Evolutionary conservation across 2,888 invertebrate species (phyloP).

Genomic region (Perizoma flavofasciatum): DNA sequence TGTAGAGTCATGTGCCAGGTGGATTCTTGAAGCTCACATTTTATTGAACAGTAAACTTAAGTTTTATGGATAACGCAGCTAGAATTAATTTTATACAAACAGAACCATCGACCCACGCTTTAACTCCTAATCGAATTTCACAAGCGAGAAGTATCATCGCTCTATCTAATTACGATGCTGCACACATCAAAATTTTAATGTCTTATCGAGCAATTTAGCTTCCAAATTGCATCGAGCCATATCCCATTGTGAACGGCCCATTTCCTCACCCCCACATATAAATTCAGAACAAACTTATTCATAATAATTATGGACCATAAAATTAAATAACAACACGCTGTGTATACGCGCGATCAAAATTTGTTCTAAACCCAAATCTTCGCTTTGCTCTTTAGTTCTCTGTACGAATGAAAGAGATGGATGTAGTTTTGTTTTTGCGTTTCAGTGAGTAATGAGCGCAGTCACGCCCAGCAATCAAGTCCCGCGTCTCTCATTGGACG

Average conservation of each 20-base stretch:
- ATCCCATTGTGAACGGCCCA: conserved; percentile 52
- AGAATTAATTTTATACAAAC: conserved; percentile 13
- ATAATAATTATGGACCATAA: conserved; percentile 74
- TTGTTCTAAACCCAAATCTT: conserved; percentile 53
- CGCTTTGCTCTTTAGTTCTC: conserved; percentile 41
- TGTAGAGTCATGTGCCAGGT: no score
- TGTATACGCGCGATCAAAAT: conserved; percentile 58
- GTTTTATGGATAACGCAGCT: conserved; percentile 1
- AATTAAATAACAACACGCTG: conserved; percentile 74
- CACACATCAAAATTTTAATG: conserved; percentile 28
- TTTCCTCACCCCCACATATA: conserved; percentile 65
- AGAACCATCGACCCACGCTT: conserved; percentile 14
- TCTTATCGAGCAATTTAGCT: conserved; percentile 30
- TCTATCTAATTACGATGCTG: conserved; percentile 30
- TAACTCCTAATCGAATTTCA: conserved; percentile 31
- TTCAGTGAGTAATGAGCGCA: conserved; percentile 71
- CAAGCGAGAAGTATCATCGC: conserved; percentile 20
- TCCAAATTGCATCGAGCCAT: conserved; percentile 16
- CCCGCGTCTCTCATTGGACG: conserved; percentile 67
- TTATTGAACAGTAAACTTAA: not conserved
- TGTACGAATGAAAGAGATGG: conserved; percentile 48
- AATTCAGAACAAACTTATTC: conserved; percentile 74
- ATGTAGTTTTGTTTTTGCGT: conserved; percentile 38
- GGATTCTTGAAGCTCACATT: no score
- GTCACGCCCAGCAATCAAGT: conserved; percentile 79